Evolutionary conservation across 2,113 vertebrate genomes (phyloP).

Genomic region (Rynchops niger): DNA sequence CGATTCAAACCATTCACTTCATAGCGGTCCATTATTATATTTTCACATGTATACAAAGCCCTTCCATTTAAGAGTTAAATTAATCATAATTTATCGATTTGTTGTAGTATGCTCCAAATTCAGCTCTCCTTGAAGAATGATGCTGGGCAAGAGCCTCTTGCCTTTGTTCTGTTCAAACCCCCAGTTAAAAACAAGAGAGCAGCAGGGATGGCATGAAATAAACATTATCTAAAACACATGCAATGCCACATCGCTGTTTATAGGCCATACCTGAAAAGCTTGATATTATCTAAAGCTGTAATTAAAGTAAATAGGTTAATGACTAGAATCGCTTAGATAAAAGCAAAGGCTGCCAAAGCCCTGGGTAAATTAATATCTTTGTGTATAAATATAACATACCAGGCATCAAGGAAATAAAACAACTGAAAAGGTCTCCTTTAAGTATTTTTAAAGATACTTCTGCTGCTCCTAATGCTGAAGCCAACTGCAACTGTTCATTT

Average conservation of each 20-base stretch:
- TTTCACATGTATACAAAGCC: background rate
- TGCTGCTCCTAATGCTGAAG: background rate
- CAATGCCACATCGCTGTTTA: background rate
- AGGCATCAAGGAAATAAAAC: background rate
- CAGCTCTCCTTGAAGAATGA: background rate
- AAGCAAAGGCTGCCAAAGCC: constrained; percentile 1
- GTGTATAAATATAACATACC: background rate
- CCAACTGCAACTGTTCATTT: background rate
- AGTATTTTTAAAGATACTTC: background rate
- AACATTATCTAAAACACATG: background rate
- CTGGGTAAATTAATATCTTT: background rate
- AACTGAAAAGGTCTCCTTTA: background rate
- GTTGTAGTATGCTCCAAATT: background rate
- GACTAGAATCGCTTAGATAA: background rate
- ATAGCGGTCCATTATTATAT: background rate
- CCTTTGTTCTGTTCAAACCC: background rate
- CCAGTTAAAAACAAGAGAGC: background rate
- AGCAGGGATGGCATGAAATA: background rate
- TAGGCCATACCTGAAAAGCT: background rate
- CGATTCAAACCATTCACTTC: background rate
- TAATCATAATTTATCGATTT: background rate
- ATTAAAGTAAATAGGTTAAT: constrained; percentile 18
- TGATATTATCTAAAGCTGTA: background rate
- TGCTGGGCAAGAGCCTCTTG: background rate
- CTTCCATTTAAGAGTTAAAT: background rate